Evolutionary conservation across 2,888 invertebrate genomes (phyloP).

Genomic region (Eucera pruinosa): DNA sequence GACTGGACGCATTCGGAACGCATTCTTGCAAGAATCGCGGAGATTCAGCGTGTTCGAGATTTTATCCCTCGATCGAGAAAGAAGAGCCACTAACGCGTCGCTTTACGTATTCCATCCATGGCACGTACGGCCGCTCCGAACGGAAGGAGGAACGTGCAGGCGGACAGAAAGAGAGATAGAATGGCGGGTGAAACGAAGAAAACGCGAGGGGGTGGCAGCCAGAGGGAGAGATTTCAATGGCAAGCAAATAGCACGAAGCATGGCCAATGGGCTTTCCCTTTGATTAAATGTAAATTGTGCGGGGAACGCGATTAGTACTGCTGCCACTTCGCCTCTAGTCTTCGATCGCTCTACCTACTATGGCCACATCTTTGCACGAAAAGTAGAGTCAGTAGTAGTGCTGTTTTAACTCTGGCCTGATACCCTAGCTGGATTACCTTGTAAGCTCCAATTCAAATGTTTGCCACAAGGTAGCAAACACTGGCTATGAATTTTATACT

Average conservation of each 20-base stretch:
- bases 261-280: conserved; percentile 83
- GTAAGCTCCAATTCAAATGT: no score
- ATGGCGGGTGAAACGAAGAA: conserved; percentile 1
- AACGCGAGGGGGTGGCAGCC: conserved; percentile 6
- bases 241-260: conserved; percentile 82
- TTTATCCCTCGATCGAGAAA: conserved; percentile 44
- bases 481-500: no score
- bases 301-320: conserved; percentile 82
- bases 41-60: conserved; percentile 38
- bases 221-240: conserved; percentile 79
- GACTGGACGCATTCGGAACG: neutral
- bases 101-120: conserved; percentile 81
- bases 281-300: conserved; percentile 84
- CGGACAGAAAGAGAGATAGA: conserved; percentile 30
- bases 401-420: no score
- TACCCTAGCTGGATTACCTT: no score
- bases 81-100: conserved; percentile 56
- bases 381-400: conserved; percentile 5
- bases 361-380: conserved; percentile 37
- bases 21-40: conserved; percentile 28
- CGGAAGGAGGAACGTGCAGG: conserved; percentile 21
- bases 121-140: conserved; percentile 45
- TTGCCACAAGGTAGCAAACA: no score
- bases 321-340: conserved; percentile 74
- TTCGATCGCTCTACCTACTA: conserved; percentile 61